phyloP scores from a whole-genome alignment of 2,113 vertebrate genomes.

The Brachirus orientalis region DNA sequence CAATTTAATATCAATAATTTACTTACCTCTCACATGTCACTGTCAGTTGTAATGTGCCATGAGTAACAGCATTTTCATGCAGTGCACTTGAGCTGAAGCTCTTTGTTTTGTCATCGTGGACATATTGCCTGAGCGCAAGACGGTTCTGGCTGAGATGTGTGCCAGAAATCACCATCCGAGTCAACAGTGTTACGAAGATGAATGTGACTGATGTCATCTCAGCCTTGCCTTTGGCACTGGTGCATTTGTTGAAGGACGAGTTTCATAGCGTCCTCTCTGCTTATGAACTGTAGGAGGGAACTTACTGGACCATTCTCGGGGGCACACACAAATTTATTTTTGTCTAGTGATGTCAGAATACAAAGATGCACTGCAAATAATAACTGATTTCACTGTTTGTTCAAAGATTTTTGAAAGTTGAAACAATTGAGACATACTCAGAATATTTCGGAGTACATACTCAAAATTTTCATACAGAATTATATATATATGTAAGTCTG shows the following conservation, averaged over 20 bases:
- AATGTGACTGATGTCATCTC: constrained; percentile 76
- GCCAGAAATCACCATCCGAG: constrained; percentile 58
- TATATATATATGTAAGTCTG: too few relatives aligned
- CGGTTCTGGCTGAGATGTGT: constrained; percentile 37
- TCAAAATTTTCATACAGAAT: too few relatives aligned
- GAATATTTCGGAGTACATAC: too few relatives aligned
- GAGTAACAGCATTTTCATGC: constrained; percentile 27
- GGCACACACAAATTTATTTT: constrained; percentile 33
- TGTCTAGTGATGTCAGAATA: constrained; percentile 13
- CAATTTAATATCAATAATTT: constrained; percentile 16
- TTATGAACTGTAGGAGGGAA: constrained; percentile 54
- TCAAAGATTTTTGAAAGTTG: too few relatives aligned
- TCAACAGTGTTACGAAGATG: constrained; percentile 69
- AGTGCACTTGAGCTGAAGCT: constrained; percentile 10
- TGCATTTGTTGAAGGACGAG: constrained; percentile 16
- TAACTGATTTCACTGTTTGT: too few relatives aligned
- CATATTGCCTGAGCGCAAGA: constrained; percentile 12
- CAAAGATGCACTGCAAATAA: too few relatives aligned
- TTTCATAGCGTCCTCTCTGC: constrained; percentile 74
- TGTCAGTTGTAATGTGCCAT: constrained; percentile 27
- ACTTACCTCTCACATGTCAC: constrained; percentile 69
- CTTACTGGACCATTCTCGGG: constrained; percentile 47
- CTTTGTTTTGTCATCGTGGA: constrained; percentile 22
- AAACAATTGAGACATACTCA: too few relatives aligned
- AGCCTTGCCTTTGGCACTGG: constrained; percentile 62